Evolutionary conservation across 2,888 invertebrate species (phyloP), one percentile per base, ranked within the genome.

Genomic region (Platerodrilus igneus): DNA sequence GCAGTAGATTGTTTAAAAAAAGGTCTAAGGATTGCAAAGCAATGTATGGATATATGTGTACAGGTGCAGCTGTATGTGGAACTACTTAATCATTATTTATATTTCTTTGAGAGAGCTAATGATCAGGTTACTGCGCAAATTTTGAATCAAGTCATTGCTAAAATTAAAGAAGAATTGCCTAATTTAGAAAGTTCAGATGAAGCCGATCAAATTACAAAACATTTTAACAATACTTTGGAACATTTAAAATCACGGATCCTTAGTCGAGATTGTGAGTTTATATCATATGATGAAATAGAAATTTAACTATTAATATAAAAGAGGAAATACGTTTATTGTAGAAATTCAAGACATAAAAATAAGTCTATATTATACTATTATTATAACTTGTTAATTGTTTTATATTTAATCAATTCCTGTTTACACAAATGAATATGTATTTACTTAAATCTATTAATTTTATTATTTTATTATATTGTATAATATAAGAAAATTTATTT

Each of bases 11-110:
- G 96, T 64, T 72, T 99, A 52, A 94, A 94, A 70, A 96, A 95
- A 67, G 92, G 92, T 6, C 84, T 91, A 3, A 81, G 93, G 37
- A 95, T 97, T 40, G 93, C 95, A 0, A 90, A 89, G 52, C 96
- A 99, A 60, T 97, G 97, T 60, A 91, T 99, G 89, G 99, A 99
- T 71, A 82, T 83, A 10, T 86, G 89, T 2, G 94, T 96, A 4
- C 96, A 97, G 72, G 91, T 94, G 13, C 96, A 97, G 64, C 75
- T 99, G 22, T 86, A 93, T 62, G 91, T 94, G 3, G 97, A 97
- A 65, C 77, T 99, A 46, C 73, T 99, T 34, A 94, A 95, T 62
- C 82, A 93, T 51, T 94, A 96, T 69, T 81, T 95, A 33, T 87
- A 91, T 66, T 92, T 95, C 67, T 83, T 87, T 56, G 93, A 95